Evolutionary conservation across 2,113 vertebrate species (phyloP).

Genomic region (Protomyctophum bolini): DNA sequence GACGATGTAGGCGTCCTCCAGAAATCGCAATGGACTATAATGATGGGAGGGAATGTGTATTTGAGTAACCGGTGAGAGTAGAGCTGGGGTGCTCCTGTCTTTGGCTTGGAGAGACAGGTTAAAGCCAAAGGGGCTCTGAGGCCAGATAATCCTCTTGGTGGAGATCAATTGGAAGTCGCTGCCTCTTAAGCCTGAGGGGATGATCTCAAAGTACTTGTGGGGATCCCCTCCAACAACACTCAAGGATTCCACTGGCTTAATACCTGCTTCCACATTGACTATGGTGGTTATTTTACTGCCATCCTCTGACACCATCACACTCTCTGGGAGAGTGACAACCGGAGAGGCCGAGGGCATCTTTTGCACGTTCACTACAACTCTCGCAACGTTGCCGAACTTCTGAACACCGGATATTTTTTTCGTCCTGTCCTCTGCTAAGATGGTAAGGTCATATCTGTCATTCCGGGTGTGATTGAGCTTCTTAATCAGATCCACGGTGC

Average conservation of each 20-base stretch:
- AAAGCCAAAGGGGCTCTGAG: slow-evolving; percentile 82
- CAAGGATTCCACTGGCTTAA: slow-evolving; percentile 80
- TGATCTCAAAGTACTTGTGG: slow-evolving; percentile 83
- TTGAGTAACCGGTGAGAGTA: slow-evolving; percentile 78
- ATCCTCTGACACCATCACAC: slow-evolving; percentile 53
- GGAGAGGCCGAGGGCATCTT: slow-evolving; percentile 78
- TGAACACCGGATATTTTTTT: slow-evolving; percentile 87
- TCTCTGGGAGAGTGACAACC: slow-evolving; percentile 68
- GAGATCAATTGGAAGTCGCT: slow-evolving; percentile 87
- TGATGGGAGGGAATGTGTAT: slow-evolving; percentile 83
- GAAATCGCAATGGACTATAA: slow-evolving; percentile 80
- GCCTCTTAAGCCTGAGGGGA: slow-evolving; percentile 80
- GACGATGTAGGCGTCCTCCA: slow-evolving; percentile 83
- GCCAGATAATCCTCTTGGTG: slow-evolving; percentile 86
- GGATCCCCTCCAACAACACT: slow-evolving; percentile 87
- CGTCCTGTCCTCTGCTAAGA: slow-evolving; percentile 92
- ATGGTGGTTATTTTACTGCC: slow-evolving; percentile 78
- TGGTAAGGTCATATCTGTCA: slow-evolving; percentile 84
- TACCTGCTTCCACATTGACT: slow-evolving; percentile 77
- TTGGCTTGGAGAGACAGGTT: slow-evolving; percentile 92
- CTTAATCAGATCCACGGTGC: slow-evolving; percentile 82
- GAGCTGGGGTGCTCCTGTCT: slow-evolving; percentile 78
- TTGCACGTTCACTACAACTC: slow-evolving; percentile 81
- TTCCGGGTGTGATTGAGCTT: slow-evolving; percentile 83
- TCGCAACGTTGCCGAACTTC: slow-evolving; percentile 88